Evolutionary conservation across 1,140 invertebrate species (phyloP).

Genomic region (Macrosteles quadrilineatus): DNA sequence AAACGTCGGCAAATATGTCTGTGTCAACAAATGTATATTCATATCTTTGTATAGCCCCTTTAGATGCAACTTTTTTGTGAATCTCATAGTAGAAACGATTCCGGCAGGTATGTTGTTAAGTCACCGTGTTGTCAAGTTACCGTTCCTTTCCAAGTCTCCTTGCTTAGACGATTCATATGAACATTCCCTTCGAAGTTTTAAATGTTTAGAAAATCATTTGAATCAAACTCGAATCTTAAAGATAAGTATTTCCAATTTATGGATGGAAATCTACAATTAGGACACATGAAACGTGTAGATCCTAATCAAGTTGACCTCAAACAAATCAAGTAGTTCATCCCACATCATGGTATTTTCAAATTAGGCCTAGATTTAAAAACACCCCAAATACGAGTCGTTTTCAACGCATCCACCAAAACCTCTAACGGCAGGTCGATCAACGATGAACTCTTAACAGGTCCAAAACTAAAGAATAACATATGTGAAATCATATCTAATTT

Average conservation of each 20-base stretch:
- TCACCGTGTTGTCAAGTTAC: too few species aligned
- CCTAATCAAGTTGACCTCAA: not conserved
- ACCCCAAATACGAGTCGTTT: slow-evolving; percentile 48
- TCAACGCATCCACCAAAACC: slow-evolving; percentile 44
- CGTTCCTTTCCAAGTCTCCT: slow-evolving; percentile 17
- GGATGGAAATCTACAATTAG: slow-evolving; percentile 41
- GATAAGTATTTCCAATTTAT: slow-evolving; percentile 43
- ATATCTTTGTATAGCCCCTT: too few species aligned
- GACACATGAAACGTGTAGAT: slow-evolving; percentile 41
- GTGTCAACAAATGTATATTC: slow-evolving; percentile 1
- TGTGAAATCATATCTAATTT: slow-evolving; percentile 47
- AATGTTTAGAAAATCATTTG: slow-evolving; percentile 19
- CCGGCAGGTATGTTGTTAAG: slow-evolving; percentile 28
- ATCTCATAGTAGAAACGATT: slow-evolving; percentile 6
- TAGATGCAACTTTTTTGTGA: too few species aligned
- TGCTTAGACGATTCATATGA: slow-evolving; percentile 23
- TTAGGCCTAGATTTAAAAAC: slow-evolving; percentile 38
- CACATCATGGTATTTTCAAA: slow-evolving; percentile 46
- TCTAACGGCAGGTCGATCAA: slow-evolving; percentile 44
- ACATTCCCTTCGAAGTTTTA: slow-evolving; percentile 31
- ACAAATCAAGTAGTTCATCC: slow-evolving; percentile 39
- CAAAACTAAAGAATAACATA: slow-evolving; percentile 48
- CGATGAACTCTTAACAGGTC: slow-evolving; percentile 46
- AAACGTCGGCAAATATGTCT: not conserved
- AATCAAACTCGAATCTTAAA: slow-evolving; percentile 11